These are phyloP conservation scores for Agrochola circellaris DNA, from an alignment of 2,888 invertebrate genomes.

Conservation along the genomic window DNA sequence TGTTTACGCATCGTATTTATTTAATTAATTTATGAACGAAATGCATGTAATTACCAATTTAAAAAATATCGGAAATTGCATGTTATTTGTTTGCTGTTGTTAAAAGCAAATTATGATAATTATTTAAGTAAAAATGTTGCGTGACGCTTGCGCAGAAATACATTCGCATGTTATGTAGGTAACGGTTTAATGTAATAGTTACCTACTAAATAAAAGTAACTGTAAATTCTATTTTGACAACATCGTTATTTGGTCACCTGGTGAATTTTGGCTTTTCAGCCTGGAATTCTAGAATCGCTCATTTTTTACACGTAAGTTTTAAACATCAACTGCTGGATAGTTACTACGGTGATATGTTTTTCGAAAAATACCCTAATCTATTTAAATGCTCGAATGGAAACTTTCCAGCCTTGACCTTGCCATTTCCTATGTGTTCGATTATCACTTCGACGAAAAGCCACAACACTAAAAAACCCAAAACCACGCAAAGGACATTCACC, in stretches of 20 bases:
- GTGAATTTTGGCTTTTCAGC: not conserved
- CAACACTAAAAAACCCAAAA: constrained; percentile 23
- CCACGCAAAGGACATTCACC: constrained; percentile 47
- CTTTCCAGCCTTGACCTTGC: constrained; percentile 7
- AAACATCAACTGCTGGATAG: not conserved
- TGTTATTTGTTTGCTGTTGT: constrained; percentile 37
- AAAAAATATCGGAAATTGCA: constrained; percentile 49
- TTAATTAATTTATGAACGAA: constrained; percentile 30
- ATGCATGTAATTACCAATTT: constrained; percentile 25
- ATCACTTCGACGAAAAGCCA: not conserved
- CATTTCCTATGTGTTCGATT: not conserved
- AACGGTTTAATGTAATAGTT: constrained; percentile 63
- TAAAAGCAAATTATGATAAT: constrained; percentile 55
- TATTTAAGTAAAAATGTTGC: constrained; percentile 51
- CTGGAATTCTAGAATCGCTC: not conserved
- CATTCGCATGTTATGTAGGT: constrained; percentile 59
- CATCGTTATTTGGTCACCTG: not conserved
- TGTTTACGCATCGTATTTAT: constrained; percentile 32
- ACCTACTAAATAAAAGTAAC: constrained; percentile 52
- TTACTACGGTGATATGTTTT: not conserved
- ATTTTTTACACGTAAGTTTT: no score
- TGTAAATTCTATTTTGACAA: constrained; percentile 37
- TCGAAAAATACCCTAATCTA: not conserved
- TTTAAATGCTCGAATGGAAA: constrained; percentile 8
- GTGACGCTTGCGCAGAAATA: constrained; percentile 51